Evolutionary conservation across 2,888 invertebrate genomes (phyloP), one percentile per base, ranked within the genome.

Genomic region (Tetranychus truncatus): DNA sequence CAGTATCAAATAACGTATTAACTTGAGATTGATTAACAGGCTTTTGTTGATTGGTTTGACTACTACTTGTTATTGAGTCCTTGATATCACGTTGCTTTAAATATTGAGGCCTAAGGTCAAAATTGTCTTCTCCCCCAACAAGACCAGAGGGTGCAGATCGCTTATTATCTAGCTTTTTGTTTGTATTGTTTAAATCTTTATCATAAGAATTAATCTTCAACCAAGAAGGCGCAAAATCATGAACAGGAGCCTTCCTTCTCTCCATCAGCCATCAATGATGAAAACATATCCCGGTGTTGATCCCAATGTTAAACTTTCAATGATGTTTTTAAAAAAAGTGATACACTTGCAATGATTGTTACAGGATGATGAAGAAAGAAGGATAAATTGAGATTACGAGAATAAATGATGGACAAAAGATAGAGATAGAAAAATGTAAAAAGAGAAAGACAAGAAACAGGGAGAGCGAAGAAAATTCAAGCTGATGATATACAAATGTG

Each of bases 191-290:
- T 72, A 77, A 78, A 73, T 77, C 77, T 75, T 78, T 78, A 46
- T 79, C 79, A 79, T 79, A 78, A 71, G 76, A 75, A 71, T 73
- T 72, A 75, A 55, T 55, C 15, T 83, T 83, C 77, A 83, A 81
- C 83, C 83, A 83, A 78, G 83, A 82, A 80, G 83, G 83, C 79
- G 83, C 83, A 81, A 83, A 83, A 80, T 83, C 83, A 81, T 83
- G 82, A 79, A 82, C 82, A 74, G 83, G 82, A 79, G 81, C 77
- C 79, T 80, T 79, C 78, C 78, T 80, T 78, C 77, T 80, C 77
- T 79, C 81, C 80, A 80, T 80, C 79, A 80, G 79, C 45, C 8
- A 21, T 55, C 55, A 55, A 55, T 55, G 55, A 55, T 55, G 55
- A 55, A 55, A 55, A 9, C 55, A 55, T 55, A 55, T 55, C 55